A percentile compares a stretch with the other conserved stretches of the same genome.
These are phyloP conservation scores for Lordiphosa mommai DNA, from an alignment of 1,140 invertebrate species.

Conservation along the genomic window DNA sequence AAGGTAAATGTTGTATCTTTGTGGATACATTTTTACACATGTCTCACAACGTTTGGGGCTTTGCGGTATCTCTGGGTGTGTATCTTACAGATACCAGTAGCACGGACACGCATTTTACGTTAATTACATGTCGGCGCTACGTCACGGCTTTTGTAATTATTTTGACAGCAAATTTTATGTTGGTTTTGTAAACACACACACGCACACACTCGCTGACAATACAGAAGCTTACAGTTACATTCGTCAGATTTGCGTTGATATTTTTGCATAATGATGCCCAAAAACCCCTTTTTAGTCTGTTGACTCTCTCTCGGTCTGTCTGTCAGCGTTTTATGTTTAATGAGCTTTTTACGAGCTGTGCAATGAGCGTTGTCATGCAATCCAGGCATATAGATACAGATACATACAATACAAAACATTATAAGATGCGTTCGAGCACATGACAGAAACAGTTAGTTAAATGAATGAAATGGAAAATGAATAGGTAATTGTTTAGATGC, in stretches of 20 bases:
- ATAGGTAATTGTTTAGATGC: not conserved
- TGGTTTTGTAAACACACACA: slow-evolving; percentile 26
- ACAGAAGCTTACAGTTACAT: slow-evolving; percentile 43
- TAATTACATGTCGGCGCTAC: slow-evolving; percentile 68
- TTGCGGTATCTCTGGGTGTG: slow-evolving; percentile 3
- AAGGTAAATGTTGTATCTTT: slow-evolving; percentile 15
- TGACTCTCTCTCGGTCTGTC: slow-evolving; percentile 21
- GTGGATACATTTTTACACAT: slow-evolving; percentile 28
- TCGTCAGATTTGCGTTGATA: slow-evolving; percentile 43
- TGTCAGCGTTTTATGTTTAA: slow-evolving; percentile 55
- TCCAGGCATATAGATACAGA: slow-evolving; percentile 20
- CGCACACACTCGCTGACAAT: not conserved
- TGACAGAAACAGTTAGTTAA: slow-evolving; percentile 5
- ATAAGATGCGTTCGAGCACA: slow-evolving; percentile 4
- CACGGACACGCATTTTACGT: slow-evolving; percentile 56
- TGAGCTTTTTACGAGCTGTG: slow-evolving; percentile 67
- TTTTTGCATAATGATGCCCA: slow-evolving; percentile 7
- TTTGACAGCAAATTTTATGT: slow-evolving; percentile 52
- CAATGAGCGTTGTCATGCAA: slow-evolving; percentile 26
- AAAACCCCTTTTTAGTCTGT: slow-evolving; percentile 3
- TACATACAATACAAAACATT: not conserved
- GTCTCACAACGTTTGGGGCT: slow-evolving; percentile 1
- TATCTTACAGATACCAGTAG: slow-evolving; percentile 43
- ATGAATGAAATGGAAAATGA: not conserved
- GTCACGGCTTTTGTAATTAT: slow-evolving; percentile 67